Percentiles rank a stretch among this genome's conserved stretches.
phyloP scores from a whole-genome alignment of 2,888 invertebrate species.

The Escarpia spicata region DNA sequence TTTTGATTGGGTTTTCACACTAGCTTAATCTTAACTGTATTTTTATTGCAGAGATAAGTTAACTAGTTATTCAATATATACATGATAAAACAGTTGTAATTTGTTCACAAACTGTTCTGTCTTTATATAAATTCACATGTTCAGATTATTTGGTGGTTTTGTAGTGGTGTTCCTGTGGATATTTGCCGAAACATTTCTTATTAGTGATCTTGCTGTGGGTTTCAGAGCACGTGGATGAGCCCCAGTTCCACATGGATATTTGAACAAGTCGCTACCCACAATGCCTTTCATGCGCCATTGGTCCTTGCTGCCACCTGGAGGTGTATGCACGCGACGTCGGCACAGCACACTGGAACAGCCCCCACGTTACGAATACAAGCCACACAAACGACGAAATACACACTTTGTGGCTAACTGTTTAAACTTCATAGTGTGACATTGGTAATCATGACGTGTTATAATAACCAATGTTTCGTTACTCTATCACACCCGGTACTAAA shows the following conservation, averaged over 20 bases:
- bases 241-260: constrained; percentile 16
- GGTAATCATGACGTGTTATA: background rate
- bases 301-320: constrained; percentile 12
- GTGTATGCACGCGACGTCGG: background rate
- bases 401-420: background rate
- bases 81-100: too few relatives aligned
- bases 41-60: too few relatives aligned
- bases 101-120: too few relatives aligned
- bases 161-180: too few relatives aligned
- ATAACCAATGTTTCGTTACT: background rate
- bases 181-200: background rate
- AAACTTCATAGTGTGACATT: background rate
- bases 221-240: constrained; percentile 5
- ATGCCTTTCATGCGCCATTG: constrained; percentile 12
- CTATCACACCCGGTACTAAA: background rate
- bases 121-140: too few relatives aligned
- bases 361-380: background rate
- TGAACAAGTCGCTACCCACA: constrained; percentile 4
- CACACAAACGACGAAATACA: background rate
- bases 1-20: too few relatives aligned
- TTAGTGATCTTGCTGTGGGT: background rate
- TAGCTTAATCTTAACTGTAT: too few relatives aligned
- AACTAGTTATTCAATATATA: too few relatives aligned
- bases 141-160: too few relatives aligned
- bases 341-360: background rate